phyloP scores from a whole-genome alignment of 2,888 invertebrate species.

The Mactromeris polynyma region DNA sequence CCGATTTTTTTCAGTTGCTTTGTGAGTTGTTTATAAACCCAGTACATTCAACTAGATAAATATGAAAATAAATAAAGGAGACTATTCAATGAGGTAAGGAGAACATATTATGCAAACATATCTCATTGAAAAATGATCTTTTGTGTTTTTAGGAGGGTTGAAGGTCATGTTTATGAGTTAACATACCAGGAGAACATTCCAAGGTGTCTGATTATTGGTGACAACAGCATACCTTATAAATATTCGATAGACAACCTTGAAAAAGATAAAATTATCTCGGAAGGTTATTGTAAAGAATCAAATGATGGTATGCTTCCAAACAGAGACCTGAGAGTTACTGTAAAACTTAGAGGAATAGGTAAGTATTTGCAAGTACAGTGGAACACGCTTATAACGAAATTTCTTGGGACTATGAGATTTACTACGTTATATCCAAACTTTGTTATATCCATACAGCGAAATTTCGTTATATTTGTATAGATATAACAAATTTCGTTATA shows the following conservation, averaged over 20 bases:
- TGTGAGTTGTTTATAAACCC: no score
- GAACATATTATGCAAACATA: no score
- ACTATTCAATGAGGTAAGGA: no score
- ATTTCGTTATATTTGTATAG: no score
- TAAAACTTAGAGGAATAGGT: constrained; percentile 27
- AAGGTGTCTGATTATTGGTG: not conserved
- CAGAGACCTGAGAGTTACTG: constrained; percentile 18
- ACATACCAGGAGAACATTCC: constrained; percentile 22
- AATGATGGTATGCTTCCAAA: constrained; percentile 3
- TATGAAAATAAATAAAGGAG: no score
- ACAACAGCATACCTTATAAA: constrained; percentile 17
- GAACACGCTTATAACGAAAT: no score
- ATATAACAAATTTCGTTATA: no score
- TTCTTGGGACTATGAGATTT: no score
- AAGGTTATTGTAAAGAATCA: constrained; percentile 20
- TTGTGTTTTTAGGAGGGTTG: constrained; percentile 8
- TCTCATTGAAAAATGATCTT: not conserved
- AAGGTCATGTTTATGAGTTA: constrained; percentile 28
- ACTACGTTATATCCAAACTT: no score
- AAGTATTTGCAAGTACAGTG: not conserved
- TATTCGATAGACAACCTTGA: not conserved
- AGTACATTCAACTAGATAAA: no score
- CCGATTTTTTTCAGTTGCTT: no score
- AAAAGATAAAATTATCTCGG: constrained; percentile 21
- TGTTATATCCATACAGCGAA: no score